phyloP scores from a whole-genome alignment of 2,797 vertebrate genomes.

The Simalia tracyae region DNA sequence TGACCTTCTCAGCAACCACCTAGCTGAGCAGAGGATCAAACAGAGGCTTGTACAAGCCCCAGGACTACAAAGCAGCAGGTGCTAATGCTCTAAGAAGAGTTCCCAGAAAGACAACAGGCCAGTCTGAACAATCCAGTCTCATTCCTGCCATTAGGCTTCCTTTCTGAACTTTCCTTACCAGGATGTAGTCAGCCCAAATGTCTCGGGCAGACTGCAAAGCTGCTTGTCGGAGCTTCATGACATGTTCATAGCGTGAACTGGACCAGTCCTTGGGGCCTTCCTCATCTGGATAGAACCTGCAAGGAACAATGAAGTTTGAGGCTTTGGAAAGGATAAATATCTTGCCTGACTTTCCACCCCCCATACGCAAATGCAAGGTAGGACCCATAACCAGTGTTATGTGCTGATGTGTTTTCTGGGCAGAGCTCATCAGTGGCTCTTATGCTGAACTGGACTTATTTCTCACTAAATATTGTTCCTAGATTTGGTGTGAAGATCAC shows the following conservation, averaged over 20 bases:
- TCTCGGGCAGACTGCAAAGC: slow-evolving; percentile 86
- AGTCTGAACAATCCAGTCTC: neutral
- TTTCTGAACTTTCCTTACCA: slow-evolving; percentile 74
- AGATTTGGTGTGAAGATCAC: neutral
- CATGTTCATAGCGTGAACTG: slow-evolving; percentile 83
- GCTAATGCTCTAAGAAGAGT: neutral
- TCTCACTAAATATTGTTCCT: neutral
- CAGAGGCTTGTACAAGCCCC: neutral
- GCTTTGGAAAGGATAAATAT: neutral
- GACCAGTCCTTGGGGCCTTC: slow-evolving; percentile 89
- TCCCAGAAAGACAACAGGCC: neutral
- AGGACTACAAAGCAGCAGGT: no score
- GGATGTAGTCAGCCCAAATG: slow-evolving; percentile 92
- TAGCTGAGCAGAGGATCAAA: neutral
- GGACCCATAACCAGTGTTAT: neutral
- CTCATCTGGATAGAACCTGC: slow-evolving; percentile 81
- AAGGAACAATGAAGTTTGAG: neutral
- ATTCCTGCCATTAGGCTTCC: neutral
- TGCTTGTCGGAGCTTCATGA: slow-evolving; percentile 92
- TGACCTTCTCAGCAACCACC: neutral
- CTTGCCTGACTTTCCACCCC: neutral
- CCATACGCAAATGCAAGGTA: neutral
- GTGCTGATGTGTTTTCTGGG: neutral
- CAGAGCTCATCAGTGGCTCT: neutral
- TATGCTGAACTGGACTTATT: neutral